Conservation (phyloP, 2,888 invertebrate genomes). For the Tenthredo distinguenda region DNA sequence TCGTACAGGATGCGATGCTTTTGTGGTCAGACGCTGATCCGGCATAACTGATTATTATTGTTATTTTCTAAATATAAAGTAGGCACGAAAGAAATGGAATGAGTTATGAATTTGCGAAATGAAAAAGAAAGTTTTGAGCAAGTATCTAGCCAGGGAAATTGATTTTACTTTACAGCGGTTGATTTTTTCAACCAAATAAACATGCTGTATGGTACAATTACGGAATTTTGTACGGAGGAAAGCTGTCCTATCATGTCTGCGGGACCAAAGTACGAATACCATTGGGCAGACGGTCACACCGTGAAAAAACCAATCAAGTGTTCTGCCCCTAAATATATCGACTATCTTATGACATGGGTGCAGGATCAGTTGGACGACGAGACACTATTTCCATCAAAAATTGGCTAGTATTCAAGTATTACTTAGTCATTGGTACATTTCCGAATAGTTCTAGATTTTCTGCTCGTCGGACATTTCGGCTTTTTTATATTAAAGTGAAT, state of each 20-base stretch:
- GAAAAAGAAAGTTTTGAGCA: neutral
- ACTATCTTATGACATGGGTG: conserved; percentile 99
- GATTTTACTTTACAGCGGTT: conserved; percentile 88
- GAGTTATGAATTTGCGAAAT: too few species aligned
- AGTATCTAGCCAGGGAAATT: neutral
- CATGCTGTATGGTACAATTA: conserved; percentile 99
- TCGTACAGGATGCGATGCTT: neutral
- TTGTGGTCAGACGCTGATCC: conserved; percentile 1
- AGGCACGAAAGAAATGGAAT: neutral
- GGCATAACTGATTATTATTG: neutral
- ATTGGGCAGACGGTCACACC: conserved; percentile 99
- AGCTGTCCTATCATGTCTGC: conserved; percentile 99
- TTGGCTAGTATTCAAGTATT: conserved; percentile 81
- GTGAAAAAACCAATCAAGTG: conserved; percentile 99
- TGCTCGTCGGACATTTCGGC: neutral
- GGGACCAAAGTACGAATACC: conserved; percentile 99
- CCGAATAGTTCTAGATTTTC: neutral
- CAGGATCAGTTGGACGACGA: conserved; percentile 99
- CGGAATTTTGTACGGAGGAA: conserved; percentile 99
- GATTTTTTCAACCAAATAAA: conserved; percentile 99
- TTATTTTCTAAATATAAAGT: neutral
- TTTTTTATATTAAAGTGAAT: conserved; percentile 21
- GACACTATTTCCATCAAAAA: conserved; percentile 98
- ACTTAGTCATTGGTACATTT: neutral
- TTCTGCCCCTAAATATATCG: conserved; percentile 99